A percentile compares a stretch with the other conserved stretches of the same genome.
Evolutionary conservation across 2,888 invertebrate genomes (phyloP).

Genomic region (Leistus spinibarbis): DNA sequence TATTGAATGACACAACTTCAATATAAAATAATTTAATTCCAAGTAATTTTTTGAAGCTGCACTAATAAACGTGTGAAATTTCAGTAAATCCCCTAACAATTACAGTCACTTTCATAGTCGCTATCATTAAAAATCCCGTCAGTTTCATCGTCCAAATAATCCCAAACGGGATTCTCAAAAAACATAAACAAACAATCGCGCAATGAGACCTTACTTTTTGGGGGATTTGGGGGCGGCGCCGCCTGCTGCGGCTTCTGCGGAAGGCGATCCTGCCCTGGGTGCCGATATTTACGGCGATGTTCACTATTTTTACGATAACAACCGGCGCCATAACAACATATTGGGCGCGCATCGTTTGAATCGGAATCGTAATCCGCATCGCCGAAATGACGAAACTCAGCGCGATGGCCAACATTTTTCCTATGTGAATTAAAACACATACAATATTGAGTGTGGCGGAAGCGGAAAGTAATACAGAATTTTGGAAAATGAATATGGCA

Average conservation of each 20-base stretch:
- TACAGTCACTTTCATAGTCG: conserved; percentile 31
- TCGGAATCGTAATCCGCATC: conserved; percentile 65
- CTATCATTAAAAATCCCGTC: conserved; percentile 6
- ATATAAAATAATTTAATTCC: no score
- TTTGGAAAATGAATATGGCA: no score
- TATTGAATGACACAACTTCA: not conserved
- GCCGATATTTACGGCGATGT: conserved; percentile 63
- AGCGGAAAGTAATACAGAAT: no score
- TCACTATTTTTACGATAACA: conserved; percentile 65
- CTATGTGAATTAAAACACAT: conserved; percentile 51
- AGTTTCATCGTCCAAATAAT: conserved; percentile 4
- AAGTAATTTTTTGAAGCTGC: not conserved
- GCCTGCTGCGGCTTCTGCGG: not conserved
- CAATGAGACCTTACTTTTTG: conserved; percentile 36
- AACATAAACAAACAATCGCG: conserved; percentile 9
- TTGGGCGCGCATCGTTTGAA: conserved; percentile 56
- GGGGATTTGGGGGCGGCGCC: conserved; percentile 31
- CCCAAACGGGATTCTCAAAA: not conserved
- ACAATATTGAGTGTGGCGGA: not conserved
- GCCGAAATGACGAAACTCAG: conserved; percentile 67
- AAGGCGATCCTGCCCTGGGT: conserved; percentile 53
- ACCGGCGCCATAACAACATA: conserved; percentile 63
- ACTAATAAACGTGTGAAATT: not conserved
- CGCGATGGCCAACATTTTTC: conserved; percentile 65
- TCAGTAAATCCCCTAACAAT: not conserved